A percentile compares a stretch with the other conserved stretches of the same genome.
Conservation (phyloP, 2,888 invertebrate genomes). For the Lepidocyrtoides sp. region DNA sequence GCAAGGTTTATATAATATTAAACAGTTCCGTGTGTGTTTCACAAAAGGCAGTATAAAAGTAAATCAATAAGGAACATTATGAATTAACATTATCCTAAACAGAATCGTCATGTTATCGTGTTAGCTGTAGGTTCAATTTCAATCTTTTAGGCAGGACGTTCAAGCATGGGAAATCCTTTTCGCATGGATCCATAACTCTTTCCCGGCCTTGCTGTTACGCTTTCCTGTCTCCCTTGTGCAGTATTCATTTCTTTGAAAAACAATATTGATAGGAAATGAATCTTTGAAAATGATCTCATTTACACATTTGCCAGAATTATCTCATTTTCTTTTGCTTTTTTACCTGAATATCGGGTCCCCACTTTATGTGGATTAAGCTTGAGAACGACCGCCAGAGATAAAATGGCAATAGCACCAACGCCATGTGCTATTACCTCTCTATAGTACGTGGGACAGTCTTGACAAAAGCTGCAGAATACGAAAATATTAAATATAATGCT, state of each 20-base stretch:
- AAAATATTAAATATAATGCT: no score
- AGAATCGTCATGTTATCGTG: background rate
- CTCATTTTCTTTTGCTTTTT: background rate
- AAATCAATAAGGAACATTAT: background rate
- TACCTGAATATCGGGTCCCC: conserved; percentile 78
- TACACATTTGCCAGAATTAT: no score
- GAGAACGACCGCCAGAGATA: conserved; percentile 73
- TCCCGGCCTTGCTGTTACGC: conserved; percentile 10
- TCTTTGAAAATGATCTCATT: no score
- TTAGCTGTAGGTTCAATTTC: background rate
- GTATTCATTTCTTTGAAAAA: conserved; percentile 69
- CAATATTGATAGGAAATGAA: no score
- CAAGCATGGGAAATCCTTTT: conserved; percentile 72
- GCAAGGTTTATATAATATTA: no score
- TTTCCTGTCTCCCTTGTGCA: conserved; percentile 69
- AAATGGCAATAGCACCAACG: conserved; percentile 71
- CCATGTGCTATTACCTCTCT: conserved; percentile 76
- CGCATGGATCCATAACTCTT: conserved; percentile 73
- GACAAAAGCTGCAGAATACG: conserved; percentile 70
- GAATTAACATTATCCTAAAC: background rate
- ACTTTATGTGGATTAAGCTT: conserved; percentile 67
- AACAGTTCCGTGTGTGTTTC: no score
- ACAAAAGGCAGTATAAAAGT: background rate
- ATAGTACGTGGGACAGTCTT: conserved; percentile 74
- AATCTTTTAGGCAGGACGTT: conserved; percentile 40